Evolutionary conservation across 64 coral and sea anemone genomes (phyloP), one percentile per base, ranked within the genome.

Genomic region (Pocillopora verrucosa): DNA sequence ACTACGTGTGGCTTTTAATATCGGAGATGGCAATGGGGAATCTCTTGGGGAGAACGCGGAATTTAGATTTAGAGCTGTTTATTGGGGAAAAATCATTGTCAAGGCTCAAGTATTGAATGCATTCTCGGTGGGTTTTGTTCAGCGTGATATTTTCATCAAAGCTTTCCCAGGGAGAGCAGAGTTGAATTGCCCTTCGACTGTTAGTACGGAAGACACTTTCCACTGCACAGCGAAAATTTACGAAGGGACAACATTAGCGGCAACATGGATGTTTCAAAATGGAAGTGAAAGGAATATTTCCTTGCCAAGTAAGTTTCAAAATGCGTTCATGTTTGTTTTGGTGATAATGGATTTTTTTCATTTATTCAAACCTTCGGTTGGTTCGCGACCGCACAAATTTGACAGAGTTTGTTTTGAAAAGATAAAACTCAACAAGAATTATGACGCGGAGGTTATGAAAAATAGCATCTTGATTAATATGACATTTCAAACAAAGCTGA

Each of bases 241-340:
- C 79, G 87, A 93, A 88, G 94, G 94, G 13, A 93, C 91, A 13
- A 34, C 34, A 20, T 41, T 96, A 22, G 56, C 36, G n/a, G 91
- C 83, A 9, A 88, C 69, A 58, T 87, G 82, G 82, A 4, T 17
- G 7, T 70, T 92, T 70, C 38, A 38, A 69, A 41, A 92, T 13
- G 74, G 61, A 78, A 36, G 25, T 7, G 30, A 16, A 30, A 76
- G 61, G 36, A 86, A 86, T 30, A 15, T 87, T 34, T 87, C 62
- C 1, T 77, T 92, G 69, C 61, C 90, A 92, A 76, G 90, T 92
- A 87, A 92, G 83, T 65, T 22, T 30, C 30, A 30, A 60, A 58
- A 67, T 63, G 65, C 6, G n/a, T 64, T 64, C 24, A 56, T 80
- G 20, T 82, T 82, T 82, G 79, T 60, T 10, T 64, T 59, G 79